Evolutionary conservation across 2,113 vertebrate species (phyloP).

Genomic region (Mesembrinibis cayennensis): DNA sequence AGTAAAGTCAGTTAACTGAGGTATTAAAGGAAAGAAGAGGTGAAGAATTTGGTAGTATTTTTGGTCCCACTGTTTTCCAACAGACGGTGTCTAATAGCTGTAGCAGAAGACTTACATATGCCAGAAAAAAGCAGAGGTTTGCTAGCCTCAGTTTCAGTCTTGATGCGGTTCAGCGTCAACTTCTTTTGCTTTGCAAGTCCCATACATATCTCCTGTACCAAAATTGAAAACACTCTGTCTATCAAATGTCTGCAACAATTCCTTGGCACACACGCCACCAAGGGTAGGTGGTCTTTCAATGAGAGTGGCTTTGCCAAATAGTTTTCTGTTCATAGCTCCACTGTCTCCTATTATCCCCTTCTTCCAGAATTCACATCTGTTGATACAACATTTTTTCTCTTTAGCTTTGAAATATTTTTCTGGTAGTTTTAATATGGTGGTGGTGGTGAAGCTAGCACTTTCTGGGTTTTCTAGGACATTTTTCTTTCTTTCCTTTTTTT

Average conservation of each 20-base stretch:
- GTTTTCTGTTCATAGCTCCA: not conserved
- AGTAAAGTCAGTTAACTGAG: not conserved
- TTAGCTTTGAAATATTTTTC: not conserved
- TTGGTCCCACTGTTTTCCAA: not conserved
- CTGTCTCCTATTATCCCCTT: not conserved
- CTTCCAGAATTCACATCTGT: not conserved
- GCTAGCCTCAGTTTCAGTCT: not conserved
- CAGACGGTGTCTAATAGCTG: rapidly evolving
- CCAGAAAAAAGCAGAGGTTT: not conserved
- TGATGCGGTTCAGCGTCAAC: not conserved
- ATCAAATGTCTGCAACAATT: not conserved
- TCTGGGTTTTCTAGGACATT: not conserved
- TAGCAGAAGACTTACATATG: not conserved
- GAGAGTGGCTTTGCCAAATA: not conserved
- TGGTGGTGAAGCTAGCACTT: not conserved
- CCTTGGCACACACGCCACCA: not conserved
- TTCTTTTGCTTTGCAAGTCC: not conserved
- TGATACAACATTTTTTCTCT: not conserved
- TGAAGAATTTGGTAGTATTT: not conserved
- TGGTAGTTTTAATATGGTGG: not conserved
- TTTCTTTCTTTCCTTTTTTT: not conserved
- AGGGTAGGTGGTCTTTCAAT: not conserved
- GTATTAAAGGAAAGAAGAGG: not conserved
- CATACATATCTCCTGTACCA: not conserved
- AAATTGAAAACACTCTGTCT: not conserved